These are phyloP conservation scores for Rhinolophus sinicus DNA, from an alignment of 2,113 vertebrate genomes.

Conservation along the genomic window DNA sequence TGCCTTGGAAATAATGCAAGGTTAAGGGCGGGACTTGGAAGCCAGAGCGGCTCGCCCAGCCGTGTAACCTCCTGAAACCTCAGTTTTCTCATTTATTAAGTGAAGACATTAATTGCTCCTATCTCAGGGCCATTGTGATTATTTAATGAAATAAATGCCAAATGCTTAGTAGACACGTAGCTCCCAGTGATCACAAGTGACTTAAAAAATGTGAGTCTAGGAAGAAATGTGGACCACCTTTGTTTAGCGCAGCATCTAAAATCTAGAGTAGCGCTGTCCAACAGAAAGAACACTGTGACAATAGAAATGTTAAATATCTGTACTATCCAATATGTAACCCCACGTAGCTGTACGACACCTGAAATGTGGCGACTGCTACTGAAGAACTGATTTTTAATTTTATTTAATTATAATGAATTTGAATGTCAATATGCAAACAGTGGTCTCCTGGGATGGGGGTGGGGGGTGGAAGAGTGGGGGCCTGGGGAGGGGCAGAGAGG, in stretches of 20 bases:
- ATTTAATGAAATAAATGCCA: not conserved
- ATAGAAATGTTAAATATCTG: not conserved
- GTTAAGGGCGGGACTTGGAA: not conserved
- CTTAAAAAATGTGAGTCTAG: not conserved
- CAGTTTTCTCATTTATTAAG: not conserved
- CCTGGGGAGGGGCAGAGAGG: not conserved
- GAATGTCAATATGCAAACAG: not conserved
- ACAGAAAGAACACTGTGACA: accelerated
- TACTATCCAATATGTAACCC: not conserved
- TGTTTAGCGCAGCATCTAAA: not conserved
- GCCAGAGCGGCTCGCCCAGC: not conserved
- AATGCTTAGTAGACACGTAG: not conserved
- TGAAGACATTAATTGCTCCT: not conserved
- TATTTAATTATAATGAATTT: not conserved
- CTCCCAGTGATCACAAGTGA: not conserved
- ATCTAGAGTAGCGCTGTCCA: too few species aligned
- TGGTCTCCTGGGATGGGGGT: not conserved
- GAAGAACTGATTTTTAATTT: not conserved
- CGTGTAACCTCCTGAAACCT: not conserved
- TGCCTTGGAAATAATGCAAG: not conserved
- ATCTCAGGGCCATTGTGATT: not conserved
- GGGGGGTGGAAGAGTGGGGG: not conserved
- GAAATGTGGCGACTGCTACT: not conserved
- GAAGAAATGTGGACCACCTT: not conserved
- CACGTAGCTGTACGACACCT: not conserved